Evolutionary conservation across 2,797 vertebrate species (phyloP).

Genomic region (Melanotaenia maccullochi): DNA sequence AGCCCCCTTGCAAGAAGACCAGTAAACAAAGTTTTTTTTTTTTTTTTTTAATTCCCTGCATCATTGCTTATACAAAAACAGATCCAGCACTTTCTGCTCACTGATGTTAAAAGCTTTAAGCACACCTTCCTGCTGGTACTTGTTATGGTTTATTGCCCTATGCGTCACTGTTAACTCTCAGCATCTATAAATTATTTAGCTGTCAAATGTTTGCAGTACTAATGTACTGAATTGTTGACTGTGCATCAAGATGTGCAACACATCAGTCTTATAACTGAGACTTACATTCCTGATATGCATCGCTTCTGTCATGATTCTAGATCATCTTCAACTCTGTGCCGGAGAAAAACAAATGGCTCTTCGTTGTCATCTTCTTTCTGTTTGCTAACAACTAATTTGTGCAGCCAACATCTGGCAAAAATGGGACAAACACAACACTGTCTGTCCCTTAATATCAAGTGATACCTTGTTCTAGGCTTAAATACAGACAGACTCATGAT

Average conservation of each 20-base stretch:
- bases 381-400: neutral
- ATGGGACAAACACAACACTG: neutral
- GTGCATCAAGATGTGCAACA: too few species aligned
- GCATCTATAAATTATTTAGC: neutral
- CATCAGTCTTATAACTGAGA: too few species aligned
- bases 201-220: neutral
- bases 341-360: neutral
- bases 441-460: neutral
- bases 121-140: neutral
- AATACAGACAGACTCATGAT: neutral
- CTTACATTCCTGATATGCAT: neutral
- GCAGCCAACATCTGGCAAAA: neutral
- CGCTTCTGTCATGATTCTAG: neutral
- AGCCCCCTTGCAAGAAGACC: neutral
- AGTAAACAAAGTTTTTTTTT: neutral
- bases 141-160: neutral
- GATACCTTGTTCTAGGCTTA: neutral
- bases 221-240: too few species aligned
- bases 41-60: neutral
- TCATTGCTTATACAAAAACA: neutral
- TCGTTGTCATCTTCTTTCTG: neutral
- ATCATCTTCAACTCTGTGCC: neutral
- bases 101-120: neutral
- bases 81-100: neutral
- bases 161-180: neutral